A percentile compares a stretch with the other conserved stretches of the same genome.
Evolutionary conservation across 2,113 vertebrate genomes (phyloP).

Genomic region (Forbesichthys papilliferus): DNA sequence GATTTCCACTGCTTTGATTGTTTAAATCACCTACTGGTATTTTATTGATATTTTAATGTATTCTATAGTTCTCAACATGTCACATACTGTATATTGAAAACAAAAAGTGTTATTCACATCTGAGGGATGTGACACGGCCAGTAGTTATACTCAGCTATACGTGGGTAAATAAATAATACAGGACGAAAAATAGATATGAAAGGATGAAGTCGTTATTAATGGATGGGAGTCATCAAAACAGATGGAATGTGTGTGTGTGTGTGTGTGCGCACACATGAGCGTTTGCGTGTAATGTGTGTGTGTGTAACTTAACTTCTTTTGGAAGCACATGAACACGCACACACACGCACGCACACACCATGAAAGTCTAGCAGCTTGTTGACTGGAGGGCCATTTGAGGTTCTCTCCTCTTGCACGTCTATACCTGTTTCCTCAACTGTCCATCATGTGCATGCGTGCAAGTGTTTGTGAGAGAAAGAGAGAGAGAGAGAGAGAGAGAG

Average conservation of each 20-base stretch:
- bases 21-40: too few relatives aligned
- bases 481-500: neutral
- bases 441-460: conserved; percentile 9
- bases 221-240: conserved; percentile 62
- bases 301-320: conserved; percentile 35
- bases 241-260: conserved; percentile 37
- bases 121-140: conserved; percentile 5
- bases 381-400: conserved; percentile 9
- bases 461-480: neutral
- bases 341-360: neutral
- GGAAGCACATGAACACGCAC: conserved; percentile 1
- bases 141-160: conserved; percentile 18
- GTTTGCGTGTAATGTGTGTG: neutral
- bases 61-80: too few relatives aligned
- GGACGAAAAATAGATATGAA: conserved; percentile 46
- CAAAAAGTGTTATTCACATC: neutral
- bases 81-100: too few relatives aligned
- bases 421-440: conserved; percentile 6
- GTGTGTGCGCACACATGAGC: neutral
- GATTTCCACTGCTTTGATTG: too few relatives aligned
- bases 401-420: conserved; percentile 11
- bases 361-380: neutral
- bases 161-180: conserved; percentile 66
- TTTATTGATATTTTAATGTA: too few relatives aligned
- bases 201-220: conserved; percentile 63